A percentile compares a stretch with the other conserved stretches of the same genome.
Conservation (phyloP, 2,113 vertebrate species). For the Microcebus tavaratra region DNA sequence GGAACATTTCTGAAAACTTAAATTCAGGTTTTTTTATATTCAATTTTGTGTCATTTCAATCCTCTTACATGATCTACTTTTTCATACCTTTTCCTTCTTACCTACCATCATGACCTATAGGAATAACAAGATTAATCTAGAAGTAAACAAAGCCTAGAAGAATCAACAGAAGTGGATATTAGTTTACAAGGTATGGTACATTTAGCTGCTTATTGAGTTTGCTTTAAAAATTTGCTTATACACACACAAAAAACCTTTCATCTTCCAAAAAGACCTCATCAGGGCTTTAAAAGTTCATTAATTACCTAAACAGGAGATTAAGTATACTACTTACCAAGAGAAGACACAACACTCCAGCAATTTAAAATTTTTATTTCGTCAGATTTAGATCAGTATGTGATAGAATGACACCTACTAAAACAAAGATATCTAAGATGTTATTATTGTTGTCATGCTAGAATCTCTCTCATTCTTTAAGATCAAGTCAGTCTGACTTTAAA, state of each 20-base stretch:
- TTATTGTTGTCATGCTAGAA: neutral
- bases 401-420: neutral
- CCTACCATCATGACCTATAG: neutral
- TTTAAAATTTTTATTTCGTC: constrained; percentile 13
- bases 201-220: neutral
- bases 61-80: neutral
- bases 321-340: neutral
- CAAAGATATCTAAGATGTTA: neutral
- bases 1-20: constrained; percentile 14
- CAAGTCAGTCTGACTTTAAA: neutral
- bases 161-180: neutral
- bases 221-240: neutral
- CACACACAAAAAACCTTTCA: neutral
- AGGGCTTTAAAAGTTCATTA: constrained; percentile 12
- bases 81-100: constrained; percentile 10
- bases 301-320: constrained; percentile 5
- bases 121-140: neutral
- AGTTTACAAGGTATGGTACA: neutral
- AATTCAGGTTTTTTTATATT: neutral
- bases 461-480: neutral
- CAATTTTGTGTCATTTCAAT: neutral
- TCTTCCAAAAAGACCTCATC: neutral
- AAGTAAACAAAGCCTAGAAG: neutral
- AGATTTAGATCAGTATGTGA: neutral
- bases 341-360: constrained; percentile 20